Percentiles rank a stretch among this genome's conserved stretches.
Evolutionary conservation across 2,797 vertebrate species (phyloP).

Genomic region (Eurystomus glaucurus): DNA sequence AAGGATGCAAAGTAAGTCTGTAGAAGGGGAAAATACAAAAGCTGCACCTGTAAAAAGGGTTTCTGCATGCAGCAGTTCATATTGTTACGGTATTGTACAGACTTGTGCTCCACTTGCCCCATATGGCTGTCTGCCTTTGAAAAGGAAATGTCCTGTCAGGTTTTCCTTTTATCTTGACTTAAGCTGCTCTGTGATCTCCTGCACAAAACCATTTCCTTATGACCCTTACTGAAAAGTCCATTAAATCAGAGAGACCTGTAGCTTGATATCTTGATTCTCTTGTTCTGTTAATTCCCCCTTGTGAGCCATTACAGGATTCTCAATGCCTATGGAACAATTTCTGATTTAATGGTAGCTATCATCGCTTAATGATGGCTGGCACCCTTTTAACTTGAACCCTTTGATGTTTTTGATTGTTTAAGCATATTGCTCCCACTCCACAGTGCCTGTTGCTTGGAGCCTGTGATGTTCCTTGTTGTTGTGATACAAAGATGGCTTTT

Average conservation of each 20-base stretch:
- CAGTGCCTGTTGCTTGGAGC: neutral
- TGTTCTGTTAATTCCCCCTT: constrained; percentile 1
- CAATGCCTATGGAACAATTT: neutral
- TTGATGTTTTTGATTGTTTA: neutral
- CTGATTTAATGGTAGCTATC: constrained; percentile 10
- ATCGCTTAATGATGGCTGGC: neutral
- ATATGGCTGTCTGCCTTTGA: constrained; percentile 2
- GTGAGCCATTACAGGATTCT: constrained; percentile 2
- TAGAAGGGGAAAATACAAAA: neutral
- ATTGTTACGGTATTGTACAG: neutral
- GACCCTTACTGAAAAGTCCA: neutral
- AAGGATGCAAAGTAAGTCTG: neutral
- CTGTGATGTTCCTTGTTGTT: neutral
- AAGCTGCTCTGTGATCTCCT: constrained; percentile 33
- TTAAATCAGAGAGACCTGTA: neutral
- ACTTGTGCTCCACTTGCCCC: neutral
- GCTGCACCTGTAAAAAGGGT: neutral
- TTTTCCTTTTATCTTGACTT: constrained; percentile 30
- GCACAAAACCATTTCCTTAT: constrained; percentile 25
- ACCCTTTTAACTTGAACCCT: neutral
- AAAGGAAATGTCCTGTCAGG: constrained; percentile 22
- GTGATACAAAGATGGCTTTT: neutral
- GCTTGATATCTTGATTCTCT: neutral
- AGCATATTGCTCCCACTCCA: neutral
- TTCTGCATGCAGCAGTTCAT: neutral